Conservation (phyloP, 2,797 vertebrate genomes). For the Buceros bicornis region DNA sequence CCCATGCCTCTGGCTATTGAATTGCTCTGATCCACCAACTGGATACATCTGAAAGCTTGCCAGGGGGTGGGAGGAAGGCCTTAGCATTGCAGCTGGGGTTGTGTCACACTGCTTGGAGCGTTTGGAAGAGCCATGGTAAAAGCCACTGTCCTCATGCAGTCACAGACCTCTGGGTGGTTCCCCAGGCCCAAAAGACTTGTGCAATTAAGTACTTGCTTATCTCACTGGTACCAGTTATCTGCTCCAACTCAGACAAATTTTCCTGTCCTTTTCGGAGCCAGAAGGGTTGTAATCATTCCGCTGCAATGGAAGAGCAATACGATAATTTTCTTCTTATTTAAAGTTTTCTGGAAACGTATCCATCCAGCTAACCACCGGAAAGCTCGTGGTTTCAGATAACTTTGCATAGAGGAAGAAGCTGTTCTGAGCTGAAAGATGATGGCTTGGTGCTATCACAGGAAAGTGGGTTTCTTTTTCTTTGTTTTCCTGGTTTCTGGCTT, state of each 20-base stretch:
- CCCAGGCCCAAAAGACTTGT: background rate
- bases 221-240: background rate
- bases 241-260: background rate
- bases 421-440: background rate
- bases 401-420: background rate
- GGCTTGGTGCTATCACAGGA: background rate
- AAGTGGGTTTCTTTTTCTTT: background rate
- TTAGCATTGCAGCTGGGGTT: background rate
- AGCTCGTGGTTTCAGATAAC: background rate
- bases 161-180: background rate
- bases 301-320: background rate
- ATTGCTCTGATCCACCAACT: background rate
- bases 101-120: background rate
- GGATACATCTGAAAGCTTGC: background rate
- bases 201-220: background rate
- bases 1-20: background rate
- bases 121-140: background rate
- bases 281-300: background rate
- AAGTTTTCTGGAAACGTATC: background rate
- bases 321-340: background rate
- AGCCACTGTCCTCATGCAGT: background rate
- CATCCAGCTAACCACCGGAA: rapidly evolving
- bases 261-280: background rate
- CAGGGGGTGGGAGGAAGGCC: background rate
- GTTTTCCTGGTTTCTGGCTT: background rate